A percentile compares a stretch with the other conserved stretches of the same genome.
phyloP scores from a whole-genome alignment of 2,113 vertebrate genomes.

The Cinclus cinclus region DNA sequence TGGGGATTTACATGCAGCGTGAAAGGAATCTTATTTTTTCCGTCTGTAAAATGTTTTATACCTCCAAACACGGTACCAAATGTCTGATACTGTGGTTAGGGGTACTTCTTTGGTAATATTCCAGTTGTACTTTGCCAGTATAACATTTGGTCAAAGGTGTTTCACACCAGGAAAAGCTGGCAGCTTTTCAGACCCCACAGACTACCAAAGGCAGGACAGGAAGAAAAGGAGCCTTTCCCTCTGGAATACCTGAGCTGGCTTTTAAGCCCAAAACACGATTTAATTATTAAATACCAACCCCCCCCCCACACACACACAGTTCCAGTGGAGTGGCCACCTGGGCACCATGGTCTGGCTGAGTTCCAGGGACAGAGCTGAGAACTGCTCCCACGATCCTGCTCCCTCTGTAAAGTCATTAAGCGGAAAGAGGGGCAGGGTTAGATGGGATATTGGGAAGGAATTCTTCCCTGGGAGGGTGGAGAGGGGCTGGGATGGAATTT shows the following conservation, averaged over 20 bases:
- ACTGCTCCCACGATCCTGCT: not conserved
- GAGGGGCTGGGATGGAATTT: not conserved
- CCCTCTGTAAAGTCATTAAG: not conserved
- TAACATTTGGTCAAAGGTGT: not conserved
- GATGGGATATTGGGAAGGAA: not conserved
- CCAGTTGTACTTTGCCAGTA: not conserved
- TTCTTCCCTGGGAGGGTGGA: no score
- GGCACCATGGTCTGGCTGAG: not conserved
- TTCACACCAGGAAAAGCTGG: not conserved
- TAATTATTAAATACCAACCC: no score
- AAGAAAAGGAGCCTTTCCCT: not conserved
- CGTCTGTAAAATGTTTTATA: not conserved
- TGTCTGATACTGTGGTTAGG: fast-evolving
- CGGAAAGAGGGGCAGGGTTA: not conserved
- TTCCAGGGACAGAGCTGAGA: not conserved
- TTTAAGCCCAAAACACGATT: not conserved
- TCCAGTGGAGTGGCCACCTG: not conserved
- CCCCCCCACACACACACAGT: not conserved
- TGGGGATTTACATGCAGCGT: fast-evolving
- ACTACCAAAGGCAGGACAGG: not conserved
- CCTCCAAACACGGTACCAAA: not conserved
- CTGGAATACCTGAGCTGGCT: not conserved
- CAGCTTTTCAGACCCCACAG: not conserved
- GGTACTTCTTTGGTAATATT: not conserved
- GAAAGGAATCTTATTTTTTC: not conserved